Percentiles rank a stretch among this genome's conserved stretches.
Evolutionary conservation across 2,797 vertebrate species (phyloP).

Genomic region (Naso thynnoides): DNA sequence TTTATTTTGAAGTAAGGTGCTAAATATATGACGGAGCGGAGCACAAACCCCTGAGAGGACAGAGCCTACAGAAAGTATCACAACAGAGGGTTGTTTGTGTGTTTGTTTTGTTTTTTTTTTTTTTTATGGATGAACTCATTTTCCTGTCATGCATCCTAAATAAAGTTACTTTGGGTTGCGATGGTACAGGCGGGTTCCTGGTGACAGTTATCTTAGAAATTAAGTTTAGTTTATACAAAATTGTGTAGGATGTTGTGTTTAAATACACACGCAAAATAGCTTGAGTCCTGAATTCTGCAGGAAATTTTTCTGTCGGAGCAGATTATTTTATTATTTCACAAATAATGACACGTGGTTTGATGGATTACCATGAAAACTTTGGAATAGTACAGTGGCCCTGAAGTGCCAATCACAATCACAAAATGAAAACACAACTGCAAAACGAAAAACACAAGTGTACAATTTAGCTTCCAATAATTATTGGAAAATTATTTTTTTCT

Average conservation of each 20-base stretch:
- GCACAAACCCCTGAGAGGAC: conserved; percentile 46
- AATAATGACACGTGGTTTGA: no score
- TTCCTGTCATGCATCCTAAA: conserved; percentile 17
- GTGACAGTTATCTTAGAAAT: background rate
- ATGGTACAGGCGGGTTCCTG: background rate
- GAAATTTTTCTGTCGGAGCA: background rate
- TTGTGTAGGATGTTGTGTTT: background rate
- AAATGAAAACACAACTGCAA: no score
- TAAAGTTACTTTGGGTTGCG: conserved; percentile 24
- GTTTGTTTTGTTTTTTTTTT: no score
- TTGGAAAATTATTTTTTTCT: no score
- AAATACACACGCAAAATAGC: background rate
- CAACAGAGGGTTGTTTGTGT: conserved; percentile 3
- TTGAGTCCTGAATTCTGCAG: background rate
- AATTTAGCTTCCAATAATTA: no score
- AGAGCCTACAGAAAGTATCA: conserved; percentile 4
- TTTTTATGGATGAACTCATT: background rate
- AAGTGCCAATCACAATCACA: no score
- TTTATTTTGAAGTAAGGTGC: conserved; percentile 60
- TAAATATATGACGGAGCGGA: conserved; percentile 59
- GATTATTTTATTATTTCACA: no score
- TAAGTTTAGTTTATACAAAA: no score
- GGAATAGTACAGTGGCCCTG: no score
- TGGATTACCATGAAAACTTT: no score
- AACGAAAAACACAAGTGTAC: no score